These are phyloP conservation scores for Cheilosia variabilis DNA, from an alignment of 2,888 invertebrate genomes.

Conservation along the genomic window DNA sequence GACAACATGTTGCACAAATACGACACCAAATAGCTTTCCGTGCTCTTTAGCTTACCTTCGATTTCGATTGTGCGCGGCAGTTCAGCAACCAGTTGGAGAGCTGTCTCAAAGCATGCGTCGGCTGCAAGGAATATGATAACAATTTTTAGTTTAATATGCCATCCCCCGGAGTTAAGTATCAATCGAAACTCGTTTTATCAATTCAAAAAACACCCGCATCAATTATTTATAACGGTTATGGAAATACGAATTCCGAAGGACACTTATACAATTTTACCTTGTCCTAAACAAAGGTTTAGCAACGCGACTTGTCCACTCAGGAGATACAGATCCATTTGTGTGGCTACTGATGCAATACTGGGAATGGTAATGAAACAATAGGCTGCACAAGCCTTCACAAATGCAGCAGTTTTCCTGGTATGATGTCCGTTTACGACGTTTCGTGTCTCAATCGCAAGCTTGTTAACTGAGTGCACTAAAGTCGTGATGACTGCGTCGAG, in stretches of 20 bases:
- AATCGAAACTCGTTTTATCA: too few species aligned
- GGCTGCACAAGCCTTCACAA: constrained; percentile 97
- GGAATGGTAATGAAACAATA: constrained; percentile 98
- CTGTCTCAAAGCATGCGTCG: constrained; percentile 96
- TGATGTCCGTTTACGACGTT: constrained; percentile 90
- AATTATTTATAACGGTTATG: too few species aligned
- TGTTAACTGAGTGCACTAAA: constrained; percentile 94
- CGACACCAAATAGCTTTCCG: constrained; percentile 89
- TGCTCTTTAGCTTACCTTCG: constrained; percentile 90
- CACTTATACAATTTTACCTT: constrained; percentile 86
- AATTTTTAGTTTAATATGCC: not conserved
- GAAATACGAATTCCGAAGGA: too few species aligned
- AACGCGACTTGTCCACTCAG: constrained; percentile 95
- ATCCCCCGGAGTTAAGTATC: too few species aligned
- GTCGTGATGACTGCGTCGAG: constrained; percentile 93
- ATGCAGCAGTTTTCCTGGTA: constrained; percentile 91
- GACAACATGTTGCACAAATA: constrained; percentile 92
- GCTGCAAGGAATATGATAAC: constrained; percentile 85
- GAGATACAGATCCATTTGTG: constrained; percentile 92
- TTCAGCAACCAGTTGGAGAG: constrained; percentile 91
- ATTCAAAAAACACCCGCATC: too few species aligned
- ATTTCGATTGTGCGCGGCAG: constrained; percentile 88
- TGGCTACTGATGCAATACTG: constrained; percentile 92
- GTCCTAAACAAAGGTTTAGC: constrained; percentile 94
- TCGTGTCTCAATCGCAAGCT: constrained; percentile 88